These are phyloP conservation scores for Lepidochrysops patricia DNA, from an alignment of 2,888 invertebrate species.

Conservation along the genomic window DNA sequence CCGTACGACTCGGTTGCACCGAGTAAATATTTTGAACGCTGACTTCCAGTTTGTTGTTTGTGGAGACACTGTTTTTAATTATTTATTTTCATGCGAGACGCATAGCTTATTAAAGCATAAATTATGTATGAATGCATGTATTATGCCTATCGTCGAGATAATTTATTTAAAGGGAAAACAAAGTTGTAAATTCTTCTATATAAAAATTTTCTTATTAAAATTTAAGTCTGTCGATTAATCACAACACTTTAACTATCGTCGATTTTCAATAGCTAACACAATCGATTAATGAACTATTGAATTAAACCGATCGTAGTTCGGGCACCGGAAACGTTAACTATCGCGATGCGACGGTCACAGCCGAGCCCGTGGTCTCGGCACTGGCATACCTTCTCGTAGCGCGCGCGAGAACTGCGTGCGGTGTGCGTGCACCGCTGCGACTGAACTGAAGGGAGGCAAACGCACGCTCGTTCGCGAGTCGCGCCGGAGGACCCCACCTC, in stretches of 20 bases:
- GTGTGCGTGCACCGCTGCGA: conserved; percentile 74
- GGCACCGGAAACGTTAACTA: conserved; percentile 63
- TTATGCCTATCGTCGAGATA: conserved; percentile 15
- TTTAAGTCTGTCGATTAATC: background rate
- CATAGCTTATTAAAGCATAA: conserved; percentile 15
- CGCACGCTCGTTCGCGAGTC: conserved; percentile 45
- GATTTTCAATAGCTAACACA: background rate
- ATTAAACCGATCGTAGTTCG: conserved; percentile 39
- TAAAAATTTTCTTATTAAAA: background rate
- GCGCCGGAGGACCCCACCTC: conserved; percentile 60
- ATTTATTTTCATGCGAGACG: conserved; percentile 7
- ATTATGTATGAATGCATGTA: conserved; percentile 19
- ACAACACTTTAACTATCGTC: background rate
- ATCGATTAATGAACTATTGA: conserved; percentile 15
- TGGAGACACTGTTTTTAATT: conserved; percentile 11
- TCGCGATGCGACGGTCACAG: conserved; percentile 26
- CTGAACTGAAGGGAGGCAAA: conserved; percentile 59
- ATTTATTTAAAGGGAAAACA: background rate
- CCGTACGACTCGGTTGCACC: background rate
- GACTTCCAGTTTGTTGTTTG: conserved; percentile 7
- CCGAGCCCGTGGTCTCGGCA: conserved; percentile 32
- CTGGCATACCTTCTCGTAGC: conserved; percentile 67
- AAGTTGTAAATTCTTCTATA: background rate
- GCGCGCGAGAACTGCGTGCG: conserved; percentile 75
- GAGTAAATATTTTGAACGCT: conserved; percentile 10